Evolutionary conservation across 2,888 invertebrate genomes (phyloP).

Genomic region (Anthrax anthrax): DNA sequence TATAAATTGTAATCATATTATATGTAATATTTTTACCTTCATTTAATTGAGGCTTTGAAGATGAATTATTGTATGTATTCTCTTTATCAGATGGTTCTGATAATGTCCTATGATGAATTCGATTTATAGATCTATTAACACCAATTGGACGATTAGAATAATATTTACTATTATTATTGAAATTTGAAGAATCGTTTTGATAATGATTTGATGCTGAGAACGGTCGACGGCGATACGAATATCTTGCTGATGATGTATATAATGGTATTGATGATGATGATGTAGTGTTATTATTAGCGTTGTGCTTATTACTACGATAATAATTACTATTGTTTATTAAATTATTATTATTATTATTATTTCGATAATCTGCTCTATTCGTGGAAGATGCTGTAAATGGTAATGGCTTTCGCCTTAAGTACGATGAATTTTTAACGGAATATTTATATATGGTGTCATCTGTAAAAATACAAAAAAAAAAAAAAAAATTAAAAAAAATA

Average conservation of each 20-base stretch:
- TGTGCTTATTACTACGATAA: constrained; percentile 2
- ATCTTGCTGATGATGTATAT: constrained; percentile 5
- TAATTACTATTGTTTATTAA: not conserved
- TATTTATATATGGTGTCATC: constrained; percentile 5
- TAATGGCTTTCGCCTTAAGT: constrained; percentile 10
- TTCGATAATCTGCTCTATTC: not conserved
- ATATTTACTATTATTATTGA: not conserved
- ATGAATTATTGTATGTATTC: not conserved
- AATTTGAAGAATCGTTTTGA: not conserved
- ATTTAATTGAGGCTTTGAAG: constrained; percentile 12
- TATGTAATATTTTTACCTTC: constrained; percentile 12
- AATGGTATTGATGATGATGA: not conserved
- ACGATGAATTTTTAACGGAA: constrained; percentile 5
- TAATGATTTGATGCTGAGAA: not conserved
- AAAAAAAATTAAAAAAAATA: not conserved
- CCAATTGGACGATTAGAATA: not conserved
- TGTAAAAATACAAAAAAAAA: not conserved
- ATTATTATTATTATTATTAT: constrained; percentile 4
- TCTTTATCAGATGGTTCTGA: constrained; percentile 4
- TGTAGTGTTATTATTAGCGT: constrained; percentile 3
- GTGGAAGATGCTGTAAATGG: constrained; percentile 4
- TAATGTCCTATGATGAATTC: not conserved
- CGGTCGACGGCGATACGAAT: constrained; percentile 8
- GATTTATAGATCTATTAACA: not conserved
- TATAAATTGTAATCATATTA: no score